These are phyloP conservation scores for Brachypterus glaber DNA, from an alignment of 2,888 invertebrate species.

Conservation along the genomic window DNA sequence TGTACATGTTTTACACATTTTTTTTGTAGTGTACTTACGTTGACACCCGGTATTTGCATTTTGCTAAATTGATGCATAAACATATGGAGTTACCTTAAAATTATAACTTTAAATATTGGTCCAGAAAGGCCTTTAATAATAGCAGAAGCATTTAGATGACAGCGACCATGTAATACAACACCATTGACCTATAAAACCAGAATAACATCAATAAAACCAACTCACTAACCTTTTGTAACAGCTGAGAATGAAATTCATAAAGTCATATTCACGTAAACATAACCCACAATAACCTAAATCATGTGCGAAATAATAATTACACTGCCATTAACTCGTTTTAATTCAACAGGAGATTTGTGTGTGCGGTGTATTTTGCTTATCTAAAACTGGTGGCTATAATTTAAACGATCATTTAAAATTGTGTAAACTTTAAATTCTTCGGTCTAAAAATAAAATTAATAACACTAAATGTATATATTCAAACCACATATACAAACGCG, in stretches of 20 bases:
- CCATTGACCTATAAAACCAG: slow-evolving; percentile 73
- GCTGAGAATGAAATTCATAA: slow-evolving; percentile 30
- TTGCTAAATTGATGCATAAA: no score
- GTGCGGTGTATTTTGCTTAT: slow-evolving; percentile 20
- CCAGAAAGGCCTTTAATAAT: slow-evolving; percentile 87
- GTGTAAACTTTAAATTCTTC: neutral
- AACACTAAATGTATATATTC: no score
- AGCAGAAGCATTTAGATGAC: slow-evolving; percentile 93
- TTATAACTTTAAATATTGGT: slow-evolving; percentile 73
- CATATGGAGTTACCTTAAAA: slow-evolving; percentile 58
- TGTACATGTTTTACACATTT: no score
- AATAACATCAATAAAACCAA: slow-evolving; percentile 23
- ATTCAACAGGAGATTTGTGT: slow-evolving; percentile 20
- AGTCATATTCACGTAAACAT: slow-evolving; percentile 13
- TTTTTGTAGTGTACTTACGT: no score
- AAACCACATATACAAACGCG: no score
- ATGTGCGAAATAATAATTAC: neutral
- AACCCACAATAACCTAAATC: neutral
- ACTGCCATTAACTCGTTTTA: slow-evolving; percentile 18
- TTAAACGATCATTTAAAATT: neutral
- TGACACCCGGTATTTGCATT: no score
- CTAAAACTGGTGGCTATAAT: slow-evolving; percentile 11
- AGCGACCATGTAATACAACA: slow-evolving; percentile 82
- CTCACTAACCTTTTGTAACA: slow-evolving; percentile 32
- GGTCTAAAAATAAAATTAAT: neutral